phyloP scores from a whole-genome alignment of 2,888 invertebrate species.

The Brachylomia viminalis region DNA sequence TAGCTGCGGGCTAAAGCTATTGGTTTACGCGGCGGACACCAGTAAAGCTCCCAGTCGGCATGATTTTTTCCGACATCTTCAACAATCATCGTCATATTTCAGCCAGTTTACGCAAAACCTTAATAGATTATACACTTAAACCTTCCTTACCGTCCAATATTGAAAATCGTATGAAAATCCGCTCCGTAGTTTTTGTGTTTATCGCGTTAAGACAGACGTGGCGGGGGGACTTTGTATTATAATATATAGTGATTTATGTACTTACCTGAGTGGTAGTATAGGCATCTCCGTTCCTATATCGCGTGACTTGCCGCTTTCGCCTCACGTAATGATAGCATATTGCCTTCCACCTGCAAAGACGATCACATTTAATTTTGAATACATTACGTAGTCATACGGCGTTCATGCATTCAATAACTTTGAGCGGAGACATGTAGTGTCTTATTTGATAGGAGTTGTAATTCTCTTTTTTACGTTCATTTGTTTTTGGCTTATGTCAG shows the following conservation, averaged over 20 bases:
- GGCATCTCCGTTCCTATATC: slow-evolving; percentile 95
- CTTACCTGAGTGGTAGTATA: slow-evolving; percentile 95
- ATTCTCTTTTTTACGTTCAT: neutral
- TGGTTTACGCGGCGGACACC: neutral
- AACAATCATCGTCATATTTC: neutral
- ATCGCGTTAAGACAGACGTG: neutral
- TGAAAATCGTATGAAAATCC: neutral
- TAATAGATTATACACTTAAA: neutral
- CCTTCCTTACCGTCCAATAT: neutral
- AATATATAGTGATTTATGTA: slow-evolving; percentile 9
- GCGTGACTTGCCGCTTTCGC: slow-evolving; percentile 93
- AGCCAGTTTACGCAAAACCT: neutral
- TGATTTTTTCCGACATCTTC: neutral
- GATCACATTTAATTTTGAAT: slow-evolving; percentile 59
- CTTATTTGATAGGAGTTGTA: slow-evolving; percentile 5
- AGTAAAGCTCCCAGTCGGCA: neutral
- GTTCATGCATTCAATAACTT: slow-evolving; percentile 48
- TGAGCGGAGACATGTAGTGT: slow-evolving; percentile 23
- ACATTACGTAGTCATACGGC: slow-evolving; percentile 47
- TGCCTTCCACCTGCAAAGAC: slow-evolving; percentile 93
- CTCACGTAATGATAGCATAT: slow-evolving; percentile 96
- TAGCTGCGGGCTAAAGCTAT: too few species aligned
- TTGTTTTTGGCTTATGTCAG: neutral
- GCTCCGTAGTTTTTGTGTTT: neutral
- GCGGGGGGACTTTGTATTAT: neutral